Percentiles rank a stretch among this genome's conserved stretches.
These are phyloP conservation scores for Tenthredo mesomela DNA, from an alignment of 2,888 invertebrate species.

Conservation along the genomic window DNA sequence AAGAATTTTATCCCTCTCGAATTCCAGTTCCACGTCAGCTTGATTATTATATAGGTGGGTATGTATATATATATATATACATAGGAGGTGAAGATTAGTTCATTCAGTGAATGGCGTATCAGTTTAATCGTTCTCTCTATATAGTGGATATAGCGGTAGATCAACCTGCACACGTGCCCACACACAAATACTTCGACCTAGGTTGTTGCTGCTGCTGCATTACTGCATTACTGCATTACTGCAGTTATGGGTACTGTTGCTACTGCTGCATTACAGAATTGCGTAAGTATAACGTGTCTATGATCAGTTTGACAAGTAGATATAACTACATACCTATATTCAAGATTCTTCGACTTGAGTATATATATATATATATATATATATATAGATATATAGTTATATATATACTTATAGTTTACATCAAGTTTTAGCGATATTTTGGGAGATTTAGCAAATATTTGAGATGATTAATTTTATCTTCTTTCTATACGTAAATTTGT, in stretches of 20 bases:
- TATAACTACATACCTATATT: not conserved
- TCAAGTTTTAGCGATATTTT: too few relatives aligned
- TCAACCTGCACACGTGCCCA: conserved; percentile 41
- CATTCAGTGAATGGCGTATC: conserved; percentile 18
- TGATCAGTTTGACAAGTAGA: not conserved
- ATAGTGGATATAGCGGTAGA: conserved; percentile 26
- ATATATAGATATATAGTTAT: too few relatives aligned
- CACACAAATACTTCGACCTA: conserved; percentile 27
- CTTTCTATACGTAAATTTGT: too few relatives aligned
- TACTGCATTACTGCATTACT: not conserved
- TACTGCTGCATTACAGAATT: not conserved
- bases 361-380: too few relatives aligned
- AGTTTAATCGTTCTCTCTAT: conserved; percentile 25
- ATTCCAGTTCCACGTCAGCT: not conserved
- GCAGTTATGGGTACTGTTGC: not conserved
- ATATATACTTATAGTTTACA: too few relatives aligned
- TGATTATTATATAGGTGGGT: not conserved
- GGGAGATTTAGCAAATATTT: too few relatives aligned
- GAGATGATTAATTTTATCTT: too few relatives aligned
- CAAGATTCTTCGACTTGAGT: not conserved
- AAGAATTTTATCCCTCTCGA: not conserved
- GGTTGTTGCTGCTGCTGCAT: not conserved
- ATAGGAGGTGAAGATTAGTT: not conserved
- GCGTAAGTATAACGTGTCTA: not conserved
- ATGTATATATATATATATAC: not conserved